Conservation (phyloP, 2,113 vertebrate species). For the Proteles cristata region DNA sequence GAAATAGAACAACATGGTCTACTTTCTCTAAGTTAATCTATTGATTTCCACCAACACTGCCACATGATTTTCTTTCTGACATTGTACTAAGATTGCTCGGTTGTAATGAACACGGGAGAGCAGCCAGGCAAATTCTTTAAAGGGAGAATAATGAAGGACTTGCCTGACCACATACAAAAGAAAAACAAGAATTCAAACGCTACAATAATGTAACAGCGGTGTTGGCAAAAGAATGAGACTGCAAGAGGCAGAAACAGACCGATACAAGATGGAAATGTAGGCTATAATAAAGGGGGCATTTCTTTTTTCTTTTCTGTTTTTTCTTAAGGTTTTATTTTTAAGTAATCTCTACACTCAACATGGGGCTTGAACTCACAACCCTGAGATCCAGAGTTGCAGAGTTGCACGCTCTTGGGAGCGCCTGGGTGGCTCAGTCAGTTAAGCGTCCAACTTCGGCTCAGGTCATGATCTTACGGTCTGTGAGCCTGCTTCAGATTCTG, state of each 20-base stretch:
- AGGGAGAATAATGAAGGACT: background rate
- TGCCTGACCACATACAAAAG: background rate
- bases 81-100: background rate
- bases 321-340: background rate
- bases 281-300: background rate
- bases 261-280: background rate
- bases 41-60: background rate
- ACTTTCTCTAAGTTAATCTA: background rate
- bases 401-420: background rate
- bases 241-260: background rate
- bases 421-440: too few relatives aligned
- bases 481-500: too few relatives aligned
- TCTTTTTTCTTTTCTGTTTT: background rate
- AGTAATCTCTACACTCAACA: background rate
- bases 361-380: background rate
- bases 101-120: background rate
- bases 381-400: background rate
- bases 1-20: background rate
- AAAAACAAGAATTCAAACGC: background rate
- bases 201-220: background rate
- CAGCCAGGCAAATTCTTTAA: background rate
- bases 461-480: too few relatives aligned
- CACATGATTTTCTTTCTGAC: background rate
- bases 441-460: too few relatives aligned
- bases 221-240: background rate